Percentiles rank a stretch among this genome's conserved stretches.
These are phyloP conservation scores for Volucella zonaria DNA, from an alignment of 2,888 invertebrate species.

Conservation along the genomic window DNA sequence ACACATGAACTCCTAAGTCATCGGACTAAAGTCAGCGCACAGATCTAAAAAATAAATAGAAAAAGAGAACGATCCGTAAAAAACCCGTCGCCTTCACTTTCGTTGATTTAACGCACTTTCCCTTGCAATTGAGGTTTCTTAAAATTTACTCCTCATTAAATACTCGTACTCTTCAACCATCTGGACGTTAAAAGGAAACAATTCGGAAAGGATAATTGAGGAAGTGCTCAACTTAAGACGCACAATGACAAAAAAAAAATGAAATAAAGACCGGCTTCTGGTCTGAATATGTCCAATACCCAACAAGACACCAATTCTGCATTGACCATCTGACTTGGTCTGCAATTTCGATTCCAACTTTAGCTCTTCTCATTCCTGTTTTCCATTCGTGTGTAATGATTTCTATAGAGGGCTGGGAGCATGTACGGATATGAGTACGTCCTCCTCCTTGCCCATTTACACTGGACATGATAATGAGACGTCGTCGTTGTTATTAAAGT, in stretches of 20 bases:
- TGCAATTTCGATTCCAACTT: constrained; percentile 59
- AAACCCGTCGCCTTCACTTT: too few relatives aligned
- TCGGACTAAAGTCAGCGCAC: too few relatives aligned
- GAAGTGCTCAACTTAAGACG: constrained; percentile 75
- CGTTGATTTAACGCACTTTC: too few relatives aligned
- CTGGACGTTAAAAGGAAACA: constrained; percentile 64
- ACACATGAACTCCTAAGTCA: too few relatives aligned
- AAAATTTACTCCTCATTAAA: too few relatives aligned
- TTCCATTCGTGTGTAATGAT: constrained; percentile 45
- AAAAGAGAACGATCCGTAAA: too few relatives aligned
- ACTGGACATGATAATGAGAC: constrained; percentile 61
- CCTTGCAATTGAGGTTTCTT: too few relatives aligned
- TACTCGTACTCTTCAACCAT: constrained; percentile 19
- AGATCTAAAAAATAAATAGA: too few relatives aligned
- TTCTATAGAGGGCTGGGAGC: neutral
- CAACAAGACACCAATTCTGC: constrained; percentile 60
- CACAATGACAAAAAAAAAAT: constrained; percentile 78
- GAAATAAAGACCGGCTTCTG: constrained; percentile 69
- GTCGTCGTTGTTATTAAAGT: constrained; percentile 48
- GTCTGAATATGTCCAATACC: neutral
- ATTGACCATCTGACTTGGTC: constrained; percentile 50
- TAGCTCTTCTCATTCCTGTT: constrained; percentile 13
- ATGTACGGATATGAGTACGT: neutral
- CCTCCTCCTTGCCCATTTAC: constrained; percentile 11
- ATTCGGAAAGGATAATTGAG: constrained; percentile 79